Conservation (phyloP, 2,888 invertebrate species). For the Sepiola atlantica region DNA sequence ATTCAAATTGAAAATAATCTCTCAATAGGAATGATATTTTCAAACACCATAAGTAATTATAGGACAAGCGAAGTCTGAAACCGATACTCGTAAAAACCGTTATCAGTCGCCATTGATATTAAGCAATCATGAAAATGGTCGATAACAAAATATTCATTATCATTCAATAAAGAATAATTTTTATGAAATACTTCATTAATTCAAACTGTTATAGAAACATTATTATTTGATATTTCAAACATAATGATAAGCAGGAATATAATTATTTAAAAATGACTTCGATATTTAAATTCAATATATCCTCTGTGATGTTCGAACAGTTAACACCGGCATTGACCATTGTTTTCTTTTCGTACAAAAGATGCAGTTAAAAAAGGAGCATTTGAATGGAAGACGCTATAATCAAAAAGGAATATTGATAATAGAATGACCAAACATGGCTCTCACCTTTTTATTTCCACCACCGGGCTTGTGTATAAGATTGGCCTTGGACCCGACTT, state of each 20-base stretch:
- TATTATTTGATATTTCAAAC: neutral
- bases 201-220: constrained; percentile 15
- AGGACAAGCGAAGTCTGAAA: neutral
- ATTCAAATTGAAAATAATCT: neutral
- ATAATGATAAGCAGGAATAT: neutral
- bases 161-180: neutral
- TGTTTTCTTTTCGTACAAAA: neutral
- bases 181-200: neutral
- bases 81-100: neutral
- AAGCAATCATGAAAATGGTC: neutral
- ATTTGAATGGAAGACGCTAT: neutral
- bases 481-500: constrained; percentile 93
- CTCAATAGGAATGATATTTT: neutral
- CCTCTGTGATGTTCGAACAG: neutral
- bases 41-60: neutral
- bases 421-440: neutral
- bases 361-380: neutral
- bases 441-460: constrained; percentile 85
- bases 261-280: neutral
- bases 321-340: neutral
- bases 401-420: neutral
- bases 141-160: neutral
- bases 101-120: neutral
- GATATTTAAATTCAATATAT: neutral
- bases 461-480: constrained; percentile 86